Evolutionary conservation across 2,113 vertebrate genomes (phyloP), one percentile per base, ranked within the genome.

Genomic region (Ailuropoda melanoleuca): DNA sequence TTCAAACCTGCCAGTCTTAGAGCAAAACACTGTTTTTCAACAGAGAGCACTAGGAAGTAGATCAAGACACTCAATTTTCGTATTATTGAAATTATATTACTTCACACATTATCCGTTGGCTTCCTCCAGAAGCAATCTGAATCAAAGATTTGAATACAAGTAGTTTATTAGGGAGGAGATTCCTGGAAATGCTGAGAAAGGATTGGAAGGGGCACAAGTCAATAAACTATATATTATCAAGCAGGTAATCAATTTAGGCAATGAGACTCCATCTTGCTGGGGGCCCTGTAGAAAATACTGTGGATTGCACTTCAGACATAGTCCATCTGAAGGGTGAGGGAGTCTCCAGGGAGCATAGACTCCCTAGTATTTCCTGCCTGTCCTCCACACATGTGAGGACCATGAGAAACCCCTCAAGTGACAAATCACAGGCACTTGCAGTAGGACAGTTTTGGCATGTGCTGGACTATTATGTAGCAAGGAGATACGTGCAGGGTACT

Each of bases 1-100:
- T 97, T 93, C 48, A 95, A 95, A 95, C 34, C 62, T 88, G 23
- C 55, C 68, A 66, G n/a, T 96, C 72, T 83, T 93, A 68, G 15
- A 93, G 29, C 10, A 74, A 85, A 90, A 55, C 23, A 88, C 24
- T 83, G 13, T 48, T 97, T 95, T 68, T 83, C 78, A 82, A 60
- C 14, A 83, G 24, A 72, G 94, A 64, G 1, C 46, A 48, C 34
- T 86, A 72, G 48, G 56, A 75, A 92, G 31, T 43, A 48, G 50
- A 43, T 68, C 7, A 94, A 13, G 43, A 64, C 39, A 48, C 13
- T 95, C 21, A 43, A 31, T 77, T 95, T 93, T 24, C 8, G 46
- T 55, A 48, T 39, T 68, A 58, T 39, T 95, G 39, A 83, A 90
- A 56, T 58, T 15, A 58, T 34, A 39, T 62, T 70, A 29, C 68